A percentile compares a stretch with the other conserved stretches of the same genome.
Evolutionary conservation across 2,113 vertebrate genomes (phyloP).

Genomic region (Xenopus borealis): DNA sequence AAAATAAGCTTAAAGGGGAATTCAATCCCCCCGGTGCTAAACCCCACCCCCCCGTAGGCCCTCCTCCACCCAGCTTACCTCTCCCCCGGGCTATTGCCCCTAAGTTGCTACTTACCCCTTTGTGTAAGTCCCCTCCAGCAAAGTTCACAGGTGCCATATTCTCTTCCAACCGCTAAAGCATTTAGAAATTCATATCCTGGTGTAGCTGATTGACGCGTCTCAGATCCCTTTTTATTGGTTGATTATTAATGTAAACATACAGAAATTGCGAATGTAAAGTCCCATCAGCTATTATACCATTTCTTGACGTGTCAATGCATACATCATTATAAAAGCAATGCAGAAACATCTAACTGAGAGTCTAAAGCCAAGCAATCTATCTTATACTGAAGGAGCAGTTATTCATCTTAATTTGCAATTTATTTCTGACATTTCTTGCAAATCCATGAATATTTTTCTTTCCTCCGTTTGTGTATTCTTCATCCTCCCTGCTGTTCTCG

Average conservation of each 20-base stretch:
- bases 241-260: neutral
- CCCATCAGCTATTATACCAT: neutral
- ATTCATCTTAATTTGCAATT: constrained; percentile 34
- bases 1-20: no score
- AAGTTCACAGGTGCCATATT: no score
- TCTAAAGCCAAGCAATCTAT: constrained; percentile 6
- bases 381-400: constrained; percentile 10
- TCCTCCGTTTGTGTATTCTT: constrained; percentile 20
- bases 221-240: neutral
- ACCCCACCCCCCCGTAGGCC: no score
- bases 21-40: no score
- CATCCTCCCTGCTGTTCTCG: constrained; percentile 21
- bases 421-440: constrained; percentile 26
- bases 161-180: no score
- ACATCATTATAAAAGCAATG: constrained; percentile 16
- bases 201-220: no score
- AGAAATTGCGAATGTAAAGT: neutral
- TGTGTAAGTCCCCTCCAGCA: no score
- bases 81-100: no score
- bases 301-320: constrained; percentile 11
- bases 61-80: no score
- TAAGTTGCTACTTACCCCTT: no score
- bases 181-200: no score
- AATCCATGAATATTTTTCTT: constrained; percentile 24
- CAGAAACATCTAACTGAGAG: neutral